These are phyloP conservation scores for Chaetodon auriga DNA, from an alignment of 2,113 vertebrate species.

Conservation along the genomic window DNA sequence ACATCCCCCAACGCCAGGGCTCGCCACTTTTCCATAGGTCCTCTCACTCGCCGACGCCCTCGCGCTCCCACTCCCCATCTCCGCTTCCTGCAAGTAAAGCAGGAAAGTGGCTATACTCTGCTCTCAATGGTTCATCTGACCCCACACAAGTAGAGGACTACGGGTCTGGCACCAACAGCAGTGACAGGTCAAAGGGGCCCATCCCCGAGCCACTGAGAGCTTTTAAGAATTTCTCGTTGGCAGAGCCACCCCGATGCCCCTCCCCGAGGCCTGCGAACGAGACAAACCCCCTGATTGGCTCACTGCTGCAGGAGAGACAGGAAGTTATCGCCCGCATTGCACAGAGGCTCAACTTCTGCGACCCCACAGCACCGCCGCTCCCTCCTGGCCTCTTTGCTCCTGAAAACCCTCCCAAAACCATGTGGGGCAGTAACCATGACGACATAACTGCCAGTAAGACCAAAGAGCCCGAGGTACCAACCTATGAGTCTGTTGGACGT, in stretches of 20 bases:
- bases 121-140: constrained; percentile 83
- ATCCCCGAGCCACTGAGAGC: constrained; percentile 85
- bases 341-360: constrained; percentile 96
- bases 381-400: constrained; percentile 85
- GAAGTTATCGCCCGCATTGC: constrained; percentile 98
- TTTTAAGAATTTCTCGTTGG: constrained; percentile 90
- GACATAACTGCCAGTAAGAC: constrained; percentile 87
- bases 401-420: constrained; percentile 86
- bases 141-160: constrained; percentile 82
- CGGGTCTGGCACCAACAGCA: constrained; percentile 67
- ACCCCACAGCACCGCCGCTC: constrained; percentile 89
- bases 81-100: constrained; percentile 84
- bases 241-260: constrained; percentile 83
- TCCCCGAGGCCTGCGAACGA: constrained; percentile 86
- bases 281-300: constrained; percentile 94
- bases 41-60: constrained; percentile 79
- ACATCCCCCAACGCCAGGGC: constrained; percentile 77
- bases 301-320: constrained; percentile 95
- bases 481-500: constrained; percentile 82
- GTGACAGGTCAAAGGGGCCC: constrained; percentile 81
- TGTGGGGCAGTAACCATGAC: constrained; percentile 82
- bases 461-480: constrained; percentile 84
- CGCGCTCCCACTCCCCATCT: constrained; percentile 81
- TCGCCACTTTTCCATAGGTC: constrained; percentile 85
- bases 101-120: constrained; percentile 86